Base-by-base conservation (phyloP, 1,140 invertebrate genomes). In the Steinernema khuongi region DNA sequence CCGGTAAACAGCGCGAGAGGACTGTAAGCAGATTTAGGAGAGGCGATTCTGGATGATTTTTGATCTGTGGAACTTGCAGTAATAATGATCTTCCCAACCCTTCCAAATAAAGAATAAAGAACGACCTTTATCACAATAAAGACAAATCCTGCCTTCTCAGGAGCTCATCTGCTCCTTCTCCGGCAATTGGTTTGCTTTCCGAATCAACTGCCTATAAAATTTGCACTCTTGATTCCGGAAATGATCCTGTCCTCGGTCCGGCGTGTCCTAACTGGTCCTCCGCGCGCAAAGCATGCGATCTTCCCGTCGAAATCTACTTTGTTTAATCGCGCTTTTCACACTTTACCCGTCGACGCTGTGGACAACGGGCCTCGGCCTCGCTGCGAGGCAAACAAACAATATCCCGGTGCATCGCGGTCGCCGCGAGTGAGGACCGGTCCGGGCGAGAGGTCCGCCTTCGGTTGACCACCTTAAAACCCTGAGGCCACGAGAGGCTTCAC, bases 401-500 rank as follows among this genome's bases (percentile, higher is more conserved):
- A 60, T 60, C 50, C 50, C 50, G 50, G 50, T 60, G 50, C 50
- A 60, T 11, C 50, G 50, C 50, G 22, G 7, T 14, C 50, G 50
- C 50, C 4, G 11, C 19, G 11, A n/a, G 4, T 14, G 50, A 14
- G 50, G 50, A 60, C 50, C 22, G 50, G 50, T 60, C 26, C 4
- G 50, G 14, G 50, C 50, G 50, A 14, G 50, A n/a, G 50, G 7
- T 22, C 50, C 26, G 14, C 11, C 50, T 22, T 60, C 50, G 4
- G 14, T 60, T 60, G 50, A 60, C 50, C 50, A 60, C 50, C 50
- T 60, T 60, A 60, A 60, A 60, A 60, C 50, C 50, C 22, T 22
- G 36, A 60, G 50, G 50, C 50, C 4, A 60, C 50, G 4, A 7
- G 19, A 60, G 50, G 11, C 50, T 22, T n/a, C 50, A 60, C 50